Percentiles rank a stretch among this genome's conserved stretches.
phyloP scores from a whole-genome alignment of 2,113 vertebrate genomes.

The Pangasianodon gigas region DNA sequence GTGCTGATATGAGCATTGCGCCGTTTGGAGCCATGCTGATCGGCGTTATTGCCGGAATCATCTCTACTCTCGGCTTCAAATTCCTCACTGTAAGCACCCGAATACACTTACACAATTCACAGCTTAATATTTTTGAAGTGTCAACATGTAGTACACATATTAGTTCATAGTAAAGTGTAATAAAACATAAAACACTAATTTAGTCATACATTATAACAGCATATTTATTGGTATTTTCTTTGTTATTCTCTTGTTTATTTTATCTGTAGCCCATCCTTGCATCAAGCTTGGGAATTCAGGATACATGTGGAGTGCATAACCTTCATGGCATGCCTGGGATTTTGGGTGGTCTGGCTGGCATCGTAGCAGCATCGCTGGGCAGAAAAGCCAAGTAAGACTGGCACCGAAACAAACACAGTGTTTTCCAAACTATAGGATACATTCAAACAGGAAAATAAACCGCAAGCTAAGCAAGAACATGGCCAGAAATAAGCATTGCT shows the following conservation, averaged over 20 bases:
- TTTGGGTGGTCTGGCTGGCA: slow-evolving; percentile 84
- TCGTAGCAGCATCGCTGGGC: slow-evolving; percentile 71
- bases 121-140: neutral
- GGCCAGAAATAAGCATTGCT: neutral
- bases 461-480: neutral
- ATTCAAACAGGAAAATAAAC: neutral
- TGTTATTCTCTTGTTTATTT: neutral
- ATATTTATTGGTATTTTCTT: neutral
- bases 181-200: neutral
- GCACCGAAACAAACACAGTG: neutral
- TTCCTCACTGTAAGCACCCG: slow-evolving; percentile 78
- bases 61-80: slow-evolving; percentile 89
- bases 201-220: neutral
- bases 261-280: slow-evolving; percentile 82
- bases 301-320: slow-evolving; percentile 95
- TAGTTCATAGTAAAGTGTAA: neutral
- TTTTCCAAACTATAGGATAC: neutral
- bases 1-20: slow-evolving; percentile 82
- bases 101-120: neutral
- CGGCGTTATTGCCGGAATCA: slow-evolving; percentile 80
- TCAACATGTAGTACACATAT: neutral
- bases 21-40: slow-evolving; percentile 85
- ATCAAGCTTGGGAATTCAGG: slow-evolving; percentile 84
- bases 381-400: slow-evolving; percentile 62
- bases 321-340: slow-evolving; percentile 95